These are phyloP conservation scores for Corythornis cristatus DNA, from an alignment of 2,113 vertebrate genomes.

Conservation along the genomic window DNA sequence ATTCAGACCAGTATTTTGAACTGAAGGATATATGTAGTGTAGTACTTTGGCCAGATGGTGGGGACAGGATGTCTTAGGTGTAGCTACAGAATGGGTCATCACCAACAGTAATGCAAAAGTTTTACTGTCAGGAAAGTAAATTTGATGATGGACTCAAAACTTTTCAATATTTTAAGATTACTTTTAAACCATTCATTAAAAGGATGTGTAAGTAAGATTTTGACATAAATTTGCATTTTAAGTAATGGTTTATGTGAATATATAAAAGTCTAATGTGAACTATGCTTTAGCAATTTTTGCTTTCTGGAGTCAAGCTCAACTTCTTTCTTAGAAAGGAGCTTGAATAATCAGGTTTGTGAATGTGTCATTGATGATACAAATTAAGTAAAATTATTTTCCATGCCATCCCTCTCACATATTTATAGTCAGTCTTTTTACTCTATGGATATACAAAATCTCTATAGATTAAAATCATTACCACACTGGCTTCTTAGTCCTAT, in stretches of 20 bases:
- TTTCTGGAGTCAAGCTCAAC: neutral
- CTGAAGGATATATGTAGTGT: too few relatives aligned
- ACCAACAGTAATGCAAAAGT: neutral
- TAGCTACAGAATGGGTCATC: neutral
- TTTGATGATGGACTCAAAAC: neutral
- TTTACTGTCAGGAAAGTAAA: neutral
- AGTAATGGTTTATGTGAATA: neutral
- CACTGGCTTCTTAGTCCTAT: neutral
- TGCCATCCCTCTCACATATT: neutral
- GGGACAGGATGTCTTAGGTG: neutral
- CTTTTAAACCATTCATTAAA: neutral
- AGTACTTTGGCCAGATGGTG: neutral
- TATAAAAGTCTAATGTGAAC: neutral
- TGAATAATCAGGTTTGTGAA: neutral
- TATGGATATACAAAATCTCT: neutral
- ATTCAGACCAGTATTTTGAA: neutral
- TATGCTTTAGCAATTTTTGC: neutral
- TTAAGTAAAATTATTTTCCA: neutral
- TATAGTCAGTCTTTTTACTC: neutral
- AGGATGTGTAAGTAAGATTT: neutral
- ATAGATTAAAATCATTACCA: neutral
- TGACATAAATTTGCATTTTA: neutral
- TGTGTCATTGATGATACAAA: neutral
- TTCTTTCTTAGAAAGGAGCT: neutral
- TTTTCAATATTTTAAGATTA: neutral